Conservation (phyloP, 2,888 invertebrate genomes). For the Eurytoma californica region DNA sequence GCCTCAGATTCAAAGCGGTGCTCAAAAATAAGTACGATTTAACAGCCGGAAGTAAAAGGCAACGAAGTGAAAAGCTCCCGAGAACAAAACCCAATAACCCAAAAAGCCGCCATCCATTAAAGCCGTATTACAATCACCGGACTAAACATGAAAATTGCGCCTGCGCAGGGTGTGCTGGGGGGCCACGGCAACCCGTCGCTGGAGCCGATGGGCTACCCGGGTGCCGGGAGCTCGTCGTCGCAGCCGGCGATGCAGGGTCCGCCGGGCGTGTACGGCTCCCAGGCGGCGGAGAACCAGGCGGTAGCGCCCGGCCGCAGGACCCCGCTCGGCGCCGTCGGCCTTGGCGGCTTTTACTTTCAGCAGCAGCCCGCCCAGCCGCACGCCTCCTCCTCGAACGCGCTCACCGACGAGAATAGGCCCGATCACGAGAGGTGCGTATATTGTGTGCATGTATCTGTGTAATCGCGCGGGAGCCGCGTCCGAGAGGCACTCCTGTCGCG, state of each 20-base stretch:
- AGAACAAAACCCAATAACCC: no score
- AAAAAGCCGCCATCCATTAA: no score
- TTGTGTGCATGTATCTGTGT: not conserved
- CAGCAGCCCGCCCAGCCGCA: constrained; percentile 77
- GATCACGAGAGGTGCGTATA: constrained; percentile 75
- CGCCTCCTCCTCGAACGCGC: constrained; percentile 73
- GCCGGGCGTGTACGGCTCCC: constrained; percentile 69
- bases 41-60: no score
- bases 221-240: constrained; percentile 16
- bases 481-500: no score
- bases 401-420: constrained; percentile 88
- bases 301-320: constrained; percentile 81
- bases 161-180: constrained; percentile 66
- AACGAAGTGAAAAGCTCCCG: no score
- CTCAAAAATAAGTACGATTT: no score
- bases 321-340: constrained; percentile 88
- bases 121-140: no score
- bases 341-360: constrained; percentile 92
- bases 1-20: no score
- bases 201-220: constrained; percentile 50
- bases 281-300: constrained; percentile 74
- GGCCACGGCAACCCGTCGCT: constrained; percentile 64
- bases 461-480: no score
- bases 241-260: constrained; percentile 43
- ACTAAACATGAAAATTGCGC: no score